Evolutionary conservation across 1,140 invertebrate species (phyloP).

Genomic region (Listronotus bonariensis): DNA sequence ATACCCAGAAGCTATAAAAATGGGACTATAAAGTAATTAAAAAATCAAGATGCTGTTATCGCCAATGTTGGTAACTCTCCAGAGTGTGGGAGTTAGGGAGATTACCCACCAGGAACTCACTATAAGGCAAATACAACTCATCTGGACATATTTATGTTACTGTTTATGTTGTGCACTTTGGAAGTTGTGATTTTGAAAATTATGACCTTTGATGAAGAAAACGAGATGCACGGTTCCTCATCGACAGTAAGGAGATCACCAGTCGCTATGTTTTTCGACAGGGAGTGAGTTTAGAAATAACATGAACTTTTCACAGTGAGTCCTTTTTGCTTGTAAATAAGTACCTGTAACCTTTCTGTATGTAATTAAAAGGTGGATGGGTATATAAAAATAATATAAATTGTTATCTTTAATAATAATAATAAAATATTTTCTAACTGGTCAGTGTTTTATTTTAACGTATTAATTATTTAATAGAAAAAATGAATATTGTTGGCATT

Average conservation of each 20-base stretch:
- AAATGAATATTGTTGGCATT: too few species aligned
- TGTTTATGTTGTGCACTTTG: constrained; percentile 53
- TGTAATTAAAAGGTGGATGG: too few species aligned
- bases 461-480: too few species aligned
- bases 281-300: constrained; percentile 25
- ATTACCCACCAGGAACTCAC: constrained; percentile 40
- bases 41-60: constrained; percentile 18
- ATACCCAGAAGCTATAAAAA: background rate
- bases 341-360: too few species aligned
- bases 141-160: constrained; percentile 52
- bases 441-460: too few species aligned
- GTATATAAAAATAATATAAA: too few species aligned
- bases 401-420: too few species aligned
- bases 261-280: constrained; percentile 34
- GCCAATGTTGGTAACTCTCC: constrained; percentile 24
- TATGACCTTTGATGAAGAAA: constrained; percentile 44
- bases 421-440: too few species aligned
- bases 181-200: constrained; percentile 53
- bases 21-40: background rate
- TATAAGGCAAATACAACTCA: constrained; percentile 38
- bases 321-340: too few species aligned
- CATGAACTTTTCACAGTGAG: background rate
- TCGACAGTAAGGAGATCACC: constrained; percentile 24
- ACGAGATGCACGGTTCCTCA: constrained; percentile 22
- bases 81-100: constrained; percentile 32